Percentiles rank a stretch among this genome's conserved stretches.
These are phyloP conservation scores for Boloria selene DNA, from an alignment of 2,888 invertebrate species.

Conservation along the genomic window DNA sequence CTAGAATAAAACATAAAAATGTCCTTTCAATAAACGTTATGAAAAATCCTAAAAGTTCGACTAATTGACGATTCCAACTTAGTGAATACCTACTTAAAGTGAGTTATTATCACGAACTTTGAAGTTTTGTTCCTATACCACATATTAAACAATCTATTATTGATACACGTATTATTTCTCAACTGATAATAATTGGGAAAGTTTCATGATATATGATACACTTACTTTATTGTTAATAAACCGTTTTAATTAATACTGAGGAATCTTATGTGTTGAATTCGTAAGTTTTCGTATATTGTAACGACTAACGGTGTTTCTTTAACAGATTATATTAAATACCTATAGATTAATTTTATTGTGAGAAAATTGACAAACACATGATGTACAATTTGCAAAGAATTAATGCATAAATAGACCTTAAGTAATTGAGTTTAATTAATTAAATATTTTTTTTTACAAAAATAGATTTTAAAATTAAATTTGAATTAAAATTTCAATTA, in stretches of 20 bases:
- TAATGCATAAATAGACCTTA: no score
- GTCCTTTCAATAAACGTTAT: conserved; percentile 10
- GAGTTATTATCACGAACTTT: conserved; percentile 30
- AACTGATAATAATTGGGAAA: conserved; percentile 24
- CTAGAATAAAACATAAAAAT: conserved; percentile 8
- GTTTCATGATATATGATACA: conserved; percentile 15
- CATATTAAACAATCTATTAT: conserved; percentile 29
- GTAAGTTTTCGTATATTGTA: background rate
- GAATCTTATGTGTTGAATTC: background rate
- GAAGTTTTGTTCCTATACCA: conserved; percentile 25
- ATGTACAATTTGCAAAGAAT: no score
- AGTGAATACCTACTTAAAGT: conserved; percentile 18
- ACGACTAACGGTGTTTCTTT: background rate
- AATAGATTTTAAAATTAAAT: no score
- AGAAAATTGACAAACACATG: no score
- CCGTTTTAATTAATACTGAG: conserved; percentile 5
- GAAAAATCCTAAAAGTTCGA: conserved; percentile 4
- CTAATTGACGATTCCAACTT: conserved; percentile 24
- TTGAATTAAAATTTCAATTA: no score
- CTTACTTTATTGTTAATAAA: conserved; percentile 5
- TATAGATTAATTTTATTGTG: no score
- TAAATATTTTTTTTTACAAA: no score
- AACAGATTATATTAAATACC: background rate
- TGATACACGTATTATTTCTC: conserved; percentile 20
- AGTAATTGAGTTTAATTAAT: no score